phyloP scores from a whole-genome alignment of 2,797 vertebrate species.

The Darevskia mixta region DNA sequence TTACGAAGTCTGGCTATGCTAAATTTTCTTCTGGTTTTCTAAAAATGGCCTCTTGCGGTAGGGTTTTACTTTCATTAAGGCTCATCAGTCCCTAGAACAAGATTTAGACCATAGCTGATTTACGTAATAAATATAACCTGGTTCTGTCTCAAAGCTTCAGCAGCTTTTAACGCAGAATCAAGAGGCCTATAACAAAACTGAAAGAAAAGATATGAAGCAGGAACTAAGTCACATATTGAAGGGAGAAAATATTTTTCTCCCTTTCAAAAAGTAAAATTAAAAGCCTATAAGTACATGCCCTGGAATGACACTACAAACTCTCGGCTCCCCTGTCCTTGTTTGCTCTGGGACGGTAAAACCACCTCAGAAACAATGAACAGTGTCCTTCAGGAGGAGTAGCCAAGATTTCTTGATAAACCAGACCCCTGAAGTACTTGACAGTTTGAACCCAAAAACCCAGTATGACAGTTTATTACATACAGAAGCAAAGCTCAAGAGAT shows the following conservation, averaged over 20 bases:
- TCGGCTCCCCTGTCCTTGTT: slow-evolving; percentile 35
- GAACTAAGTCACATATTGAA: slow-evolving; percentile 25
- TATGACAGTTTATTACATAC: slow-evolving; percentile 43
- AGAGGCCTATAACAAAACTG: slow-evolving; percentile 15
- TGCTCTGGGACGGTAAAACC: slow-evolving; percentile 24
- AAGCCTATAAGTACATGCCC: slow-evolving; percentile 41
- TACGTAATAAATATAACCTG: slow-evolving; percentile 46
- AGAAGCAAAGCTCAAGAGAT: slow-evolving; percentile 62
- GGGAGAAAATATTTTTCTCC: slow-evolving; percentile 28
- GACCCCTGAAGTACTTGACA: slow-evolving; percentile 33
- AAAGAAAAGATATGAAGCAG: slow-evolving; percentile 22
- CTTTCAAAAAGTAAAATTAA: slow-evolving; percentile 13
- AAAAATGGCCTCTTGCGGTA: slow-evolving; percentile 13
- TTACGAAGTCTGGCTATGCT: slow-evolving; percentile 36
- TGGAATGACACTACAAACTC: background rate
- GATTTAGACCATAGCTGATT: slow-evolving; percentile 37
- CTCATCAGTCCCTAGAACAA: slow-evolving; percentile 55
- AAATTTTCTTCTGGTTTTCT: background rate
- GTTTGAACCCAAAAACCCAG: slow-evolving; percentile 38
- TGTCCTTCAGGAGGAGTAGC: slow-evolving; percentile 51
- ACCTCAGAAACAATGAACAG: slow-evolving; percentile 38
- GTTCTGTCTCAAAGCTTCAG: slow-evolving; percentile 43
- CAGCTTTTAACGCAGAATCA: slow-evolving; percentile 48
- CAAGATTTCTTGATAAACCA: slow-evolving; percentile 59
- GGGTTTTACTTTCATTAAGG: slow-evolving; percentile 42